Evolutionary conservation across 2,113 vertebrate species (phyloP), one percentile per base, ranked within the genome.

Genomic region (Mugil cephalus): DNA sequence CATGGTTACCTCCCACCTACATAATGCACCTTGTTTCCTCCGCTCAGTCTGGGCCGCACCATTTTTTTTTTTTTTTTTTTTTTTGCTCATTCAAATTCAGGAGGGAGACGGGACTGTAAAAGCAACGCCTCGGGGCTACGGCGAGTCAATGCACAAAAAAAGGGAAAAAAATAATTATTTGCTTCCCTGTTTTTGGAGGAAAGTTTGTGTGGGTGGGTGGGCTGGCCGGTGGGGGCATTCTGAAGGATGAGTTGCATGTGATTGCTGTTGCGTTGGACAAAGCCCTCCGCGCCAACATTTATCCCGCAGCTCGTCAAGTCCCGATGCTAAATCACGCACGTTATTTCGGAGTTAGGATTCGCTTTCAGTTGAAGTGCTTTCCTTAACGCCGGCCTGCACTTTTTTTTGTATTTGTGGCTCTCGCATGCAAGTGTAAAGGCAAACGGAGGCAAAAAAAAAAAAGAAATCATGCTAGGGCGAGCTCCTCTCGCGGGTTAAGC

Each of bases 1-100:
- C 79, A 69, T 64, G 54, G 90, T 94, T 86, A 89, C 93, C 93
- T 92, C 94, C 93, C 93, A 94, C 91, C 89, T 88, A 84, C 90
- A 94, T 91, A 94, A 93, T 92, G 91, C 92, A 92, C 90, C 91
- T 93, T 91, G 88, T 91, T 89, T 89, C 88, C 79, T 85, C 80
- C 9, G 18, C 88, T 83, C 74, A 62, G 70, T 74, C 84, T 63
- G 56, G 62, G 74, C 77, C 30, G 70, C 42, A 65, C 66, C 83
- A 71, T 74, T 30, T 30, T 30, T 30, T 30, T 30, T 30, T 30
- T 30, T 30, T 30, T 30, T 30, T 30, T 30, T 30, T 3, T 30
- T 86, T 76, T 61, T 47, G 58, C 74, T 90, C 83, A 82, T 89
- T 92, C 61, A 81, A 54, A 89, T 89, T 79, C 78, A 69, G 84